A percentile compares a stretch with the other conserved stretches of the same genome.
These are phyloP conservation scores for Agrochola lota DNA, from an alignment of 2,888 invertebrate genomes.

Conservation along the genomic window DNA sequence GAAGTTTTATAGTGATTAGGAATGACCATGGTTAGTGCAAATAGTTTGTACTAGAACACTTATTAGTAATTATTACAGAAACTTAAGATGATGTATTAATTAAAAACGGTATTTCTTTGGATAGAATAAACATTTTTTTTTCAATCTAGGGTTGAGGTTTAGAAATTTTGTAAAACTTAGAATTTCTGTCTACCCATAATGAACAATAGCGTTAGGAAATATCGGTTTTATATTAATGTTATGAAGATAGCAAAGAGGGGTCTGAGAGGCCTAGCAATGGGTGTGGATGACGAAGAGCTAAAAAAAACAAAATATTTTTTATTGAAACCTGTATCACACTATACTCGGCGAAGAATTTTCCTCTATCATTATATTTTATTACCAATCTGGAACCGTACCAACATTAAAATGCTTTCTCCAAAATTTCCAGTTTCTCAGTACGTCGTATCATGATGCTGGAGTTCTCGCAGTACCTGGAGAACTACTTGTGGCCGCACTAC, in stretches of 20 bases:
- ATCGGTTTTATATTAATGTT: background rate
- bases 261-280: no score
- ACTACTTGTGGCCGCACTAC: conserved; percentile 99
- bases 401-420: background rate
- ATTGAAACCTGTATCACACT: background rate
- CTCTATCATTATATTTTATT: background rate
- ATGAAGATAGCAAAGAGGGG: no score
- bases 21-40: conserved; percentile 34
- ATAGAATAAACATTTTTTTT: background rate
- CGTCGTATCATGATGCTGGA: conserved; percentile 98
- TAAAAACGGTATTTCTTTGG: background rate
- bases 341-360: background rate
- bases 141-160: background rate
- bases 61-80: background rate
- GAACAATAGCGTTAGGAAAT: background rate
- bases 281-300: no score
- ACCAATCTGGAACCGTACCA: background rate
- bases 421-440: conserved; percentile 92
- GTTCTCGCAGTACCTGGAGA: conserved; percentile 99
- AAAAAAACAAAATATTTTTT: background rate
- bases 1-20: conserved; percentile 32
- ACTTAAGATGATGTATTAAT: background rate
- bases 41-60: conserved; percentile 35
- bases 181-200: background rate
- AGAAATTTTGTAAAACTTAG: background rate